phyloP scores from a whole-genome alignment of 2,888 invertebrate genomes.

The Oscheius sp. region DNA sequence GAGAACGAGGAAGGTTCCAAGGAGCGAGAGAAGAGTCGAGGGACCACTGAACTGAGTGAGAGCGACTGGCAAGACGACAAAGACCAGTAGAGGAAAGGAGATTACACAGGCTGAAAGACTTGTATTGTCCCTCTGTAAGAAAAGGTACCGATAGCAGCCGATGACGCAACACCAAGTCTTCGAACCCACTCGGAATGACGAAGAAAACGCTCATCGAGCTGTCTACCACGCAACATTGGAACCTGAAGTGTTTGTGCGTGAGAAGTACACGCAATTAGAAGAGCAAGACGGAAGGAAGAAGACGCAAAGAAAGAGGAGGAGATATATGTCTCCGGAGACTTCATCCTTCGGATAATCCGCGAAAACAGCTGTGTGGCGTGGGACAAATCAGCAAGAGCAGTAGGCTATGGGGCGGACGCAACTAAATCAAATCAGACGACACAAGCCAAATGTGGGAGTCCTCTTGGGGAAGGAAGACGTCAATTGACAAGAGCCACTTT shows the following conservation, averaged over 20 bases:
- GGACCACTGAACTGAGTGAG: slow-evolving; percentile 50
- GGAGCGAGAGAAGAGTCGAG: slow-evolving; percentile 49
- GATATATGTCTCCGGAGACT: not conserved
- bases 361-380: not conserved
- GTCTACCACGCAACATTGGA: slow-evolving; percentile 40
- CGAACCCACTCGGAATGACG: slow-evolving; percentile 55
- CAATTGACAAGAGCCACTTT: slow-evolving; percentile 20
- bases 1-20: slow-evolving; percentile 50
- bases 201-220: slow-evolving; percentile 52
- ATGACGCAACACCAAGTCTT: slow-evolving; percentile 49
- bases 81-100: slow-evolving; percentile 36
- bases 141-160: slow-evolving; percentile 41
- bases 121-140: not conserved
- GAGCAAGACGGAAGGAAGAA: not conserved
- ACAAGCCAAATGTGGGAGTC: slow-evolving; percentile 28
- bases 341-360: too few relatives aligned
- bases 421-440: slow-evolving; percentile 34
- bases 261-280: not conserved
- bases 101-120: slow-evolving; percentile 27
- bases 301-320: not conserved
- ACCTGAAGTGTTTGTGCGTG: not conserved
- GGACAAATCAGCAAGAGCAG: not conserved
- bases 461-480: not conserved
- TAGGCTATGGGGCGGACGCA: slow-evolving; percentile 14
- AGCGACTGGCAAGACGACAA: slow-evolving; percentile 29